phyloP scores from a whole-genome alignment of 1,140 invertebrate genomes.

The Ceratina australensis region DNA sequence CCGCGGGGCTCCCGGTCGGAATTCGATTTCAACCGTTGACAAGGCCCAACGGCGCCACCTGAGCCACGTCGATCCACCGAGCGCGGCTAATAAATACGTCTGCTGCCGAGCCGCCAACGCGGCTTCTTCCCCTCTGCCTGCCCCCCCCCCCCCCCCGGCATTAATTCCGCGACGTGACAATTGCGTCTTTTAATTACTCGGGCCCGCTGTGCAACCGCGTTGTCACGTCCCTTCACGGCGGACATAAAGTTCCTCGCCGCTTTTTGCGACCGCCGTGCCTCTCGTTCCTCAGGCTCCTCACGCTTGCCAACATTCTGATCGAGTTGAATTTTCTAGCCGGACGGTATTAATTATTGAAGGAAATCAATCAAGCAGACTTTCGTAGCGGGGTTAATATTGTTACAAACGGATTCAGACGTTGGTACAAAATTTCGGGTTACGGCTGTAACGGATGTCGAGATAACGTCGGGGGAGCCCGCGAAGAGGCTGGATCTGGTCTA shows the following conservation, averaged over 20 bases:
- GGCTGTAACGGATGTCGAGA: background rate
- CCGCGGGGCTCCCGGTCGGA: background rate
- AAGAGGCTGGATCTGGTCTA: background rate
- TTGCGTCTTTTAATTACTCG: constrained; percentile 57
- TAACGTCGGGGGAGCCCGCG: background rate
- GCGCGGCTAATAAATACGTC: constrained; percentile 37
- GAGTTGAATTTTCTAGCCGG: background rate
- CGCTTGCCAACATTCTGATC: constrained; percentile 23
- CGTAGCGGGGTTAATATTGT: too few species aligned
- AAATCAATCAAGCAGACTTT: too few species aligned
- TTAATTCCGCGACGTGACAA: constrained; percentile 49
- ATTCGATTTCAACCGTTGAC: background rate
- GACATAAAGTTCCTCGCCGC: constrained; percentile 32
- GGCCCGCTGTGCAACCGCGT: constrained; percentile 14
- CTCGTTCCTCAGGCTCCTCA: background rate
- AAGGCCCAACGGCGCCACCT: constrained; percentile 17
- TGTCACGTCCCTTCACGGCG: constrained; percentile 37
- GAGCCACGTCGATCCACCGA: constrained; percentile 5
- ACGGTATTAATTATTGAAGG: too few species aligned
- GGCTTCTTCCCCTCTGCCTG: too few species aligned
- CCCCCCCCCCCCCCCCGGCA: too few species aligned
- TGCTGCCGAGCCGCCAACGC: background rate
- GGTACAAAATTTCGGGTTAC: too few species aligned
- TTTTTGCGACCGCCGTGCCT: constrained; percentile 17
- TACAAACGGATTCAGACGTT: too few species aligned